Evolutionary conservation across 2,797 vertebrate species (phyloP), one percentile per base, ranked within the genome.

Genomic region (Vipera ursinii): DNA sequence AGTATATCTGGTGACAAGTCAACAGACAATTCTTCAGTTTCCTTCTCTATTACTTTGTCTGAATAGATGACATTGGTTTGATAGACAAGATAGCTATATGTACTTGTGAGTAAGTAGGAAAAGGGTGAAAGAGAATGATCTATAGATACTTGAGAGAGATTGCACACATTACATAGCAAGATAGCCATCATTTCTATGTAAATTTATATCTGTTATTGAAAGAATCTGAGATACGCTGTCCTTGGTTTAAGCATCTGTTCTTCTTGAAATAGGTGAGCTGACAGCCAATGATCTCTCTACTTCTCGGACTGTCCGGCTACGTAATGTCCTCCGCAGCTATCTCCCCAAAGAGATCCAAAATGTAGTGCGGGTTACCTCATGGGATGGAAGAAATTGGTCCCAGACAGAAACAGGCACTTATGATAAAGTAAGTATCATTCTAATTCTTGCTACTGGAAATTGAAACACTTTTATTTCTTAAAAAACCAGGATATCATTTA

Each of bases 371-470:
- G 92, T 99, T 95, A 98, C 98, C 0, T 98, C 98, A 4, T 96
- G 95, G 0, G 98, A 99, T 0, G 99, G 99, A 92, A 98, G 98
- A 78, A 97, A 97, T 44, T 99, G 98, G 98, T 97, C 96, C 10
- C 96, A 98, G 53, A 91, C 98, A 1, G 98, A 98, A 94, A 97
- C 95, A 12, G 95, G 97, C 91, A 97, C 97, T 60, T 99, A 98
- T 96, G 98, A 99, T 95, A 98, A 98, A 97, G 99, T 99, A 92
- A 96, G 98, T 97, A 86, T 63, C 38, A 55, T 32, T 17, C 15
- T 63, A 15, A 65, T 4, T n/a, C 17, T 6, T 32, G 15, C 15
- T 60, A 6, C 28, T 60, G 56, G 56, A 56, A 92, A 17, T 88
- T 44, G 1, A 8, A 53, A 38, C 13, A 57, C 26, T 12, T 22